These are phyloP conservation scores for Hoplodrina ambigua DNA, from an alignment of 2,888 invertebrate genomes.

Conservation along the genomic window DNA sequence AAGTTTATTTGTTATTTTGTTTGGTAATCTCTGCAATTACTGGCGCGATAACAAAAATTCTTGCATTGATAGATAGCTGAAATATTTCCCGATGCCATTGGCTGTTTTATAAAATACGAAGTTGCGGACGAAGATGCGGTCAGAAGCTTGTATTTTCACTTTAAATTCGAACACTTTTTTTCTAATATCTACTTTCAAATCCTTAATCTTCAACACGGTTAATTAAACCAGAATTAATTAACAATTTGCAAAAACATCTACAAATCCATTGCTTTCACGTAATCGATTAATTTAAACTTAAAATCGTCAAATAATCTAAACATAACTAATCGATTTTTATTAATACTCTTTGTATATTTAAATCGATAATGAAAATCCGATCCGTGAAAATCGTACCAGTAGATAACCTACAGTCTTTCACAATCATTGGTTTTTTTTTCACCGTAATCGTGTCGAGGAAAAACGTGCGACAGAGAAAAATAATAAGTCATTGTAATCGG, in stretches of 20 bases:
- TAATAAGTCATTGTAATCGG: constrained; percentile 83
- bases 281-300: background rate
- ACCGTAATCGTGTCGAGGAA: constrained; percentile 87
- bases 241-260: constrained; percentile 2
- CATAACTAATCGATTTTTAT: constrained; percentile 37
- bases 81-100: too few species aligned
- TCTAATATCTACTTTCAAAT: constrained; percentile 4
- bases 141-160: too few species aligned
- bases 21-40: too few species aligned
- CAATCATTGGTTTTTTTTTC: constrained; percentile 80
- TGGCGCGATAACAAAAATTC: too few species aligned
- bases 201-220: constrained; percentile 14
- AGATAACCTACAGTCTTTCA: constrained; percentile 71
- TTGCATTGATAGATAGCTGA: too few species aligned
- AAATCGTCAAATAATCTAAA: constrained; percentile 5
- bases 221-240: constrained; percentile 15
- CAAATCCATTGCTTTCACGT: constrained; percentile 23
- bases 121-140: too few species aligned
- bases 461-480: constrained; percentile 87
- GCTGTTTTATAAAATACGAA: too few species aligned
- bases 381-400: constrained; percentile 33
- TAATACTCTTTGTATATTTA: constrained; percentile 12
- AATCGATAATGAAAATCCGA: constrained; percentile 23
- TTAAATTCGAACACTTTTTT: background rate
- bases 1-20: too few species aligned